phyloP scores from a whole-genome alignment of 1,140 invertebrate genomes.

The Drosophila simulans region DNA sequence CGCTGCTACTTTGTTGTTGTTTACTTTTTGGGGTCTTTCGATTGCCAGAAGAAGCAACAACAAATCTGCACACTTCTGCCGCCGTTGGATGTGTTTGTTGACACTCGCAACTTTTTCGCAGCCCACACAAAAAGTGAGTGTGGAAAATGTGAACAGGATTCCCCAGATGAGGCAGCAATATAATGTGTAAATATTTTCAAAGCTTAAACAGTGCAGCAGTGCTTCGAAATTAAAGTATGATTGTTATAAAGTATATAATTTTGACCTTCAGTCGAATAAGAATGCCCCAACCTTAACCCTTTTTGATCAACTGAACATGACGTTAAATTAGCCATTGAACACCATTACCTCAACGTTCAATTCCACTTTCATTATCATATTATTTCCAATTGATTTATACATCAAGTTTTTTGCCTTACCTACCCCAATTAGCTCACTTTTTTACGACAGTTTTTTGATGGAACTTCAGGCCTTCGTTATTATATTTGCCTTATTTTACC shows the following conservation, averaged over 20 bases:
- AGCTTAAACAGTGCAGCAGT: not conserved
- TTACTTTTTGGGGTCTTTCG: constrained; percentile 34
- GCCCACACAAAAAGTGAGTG: constrained; percentile 23
- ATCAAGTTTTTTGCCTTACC: not conserved
- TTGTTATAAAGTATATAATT: not conserved
- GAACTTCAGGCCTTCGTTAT: constrained; percentile 29
- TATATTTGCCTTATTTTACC: not conserved
- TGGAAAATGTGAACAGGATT: constrained; percentile 2
- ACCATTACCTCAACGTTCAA: constrained; percentile 1
- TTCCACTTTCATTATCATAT: constrained; percentile 24
- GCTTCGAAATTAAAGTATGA: not conserved
- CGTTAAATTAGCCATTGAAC: not conserved
- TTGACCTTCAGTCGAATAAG: not conserved
- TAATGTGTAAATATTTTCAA: constrained; percentile 27
- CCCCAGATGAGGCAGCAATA: constrained; percentile 36
- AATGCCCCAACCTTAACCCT: not conserved
- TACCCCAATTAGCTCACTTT: constrained; percentile 14
- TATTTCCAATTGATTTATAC: constrained; percentile 49
- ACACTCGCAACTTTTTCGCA: constrained; percentile 38
- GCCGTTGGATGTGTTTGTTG: constrained; percentile 32
- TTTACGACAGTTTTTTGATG: not conserved
- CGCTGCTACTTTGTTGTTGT: constrained; percentile 33
- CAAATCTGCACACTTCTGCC: constrained; percentile 10
- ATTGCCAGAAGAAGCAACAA: not conserved
- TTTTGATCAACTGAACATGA: constrained; percentile 3